Evolutionary conservation across 2,797 vertebrate species (phyloP).

Genomic region (Betta splendens): DNA sequence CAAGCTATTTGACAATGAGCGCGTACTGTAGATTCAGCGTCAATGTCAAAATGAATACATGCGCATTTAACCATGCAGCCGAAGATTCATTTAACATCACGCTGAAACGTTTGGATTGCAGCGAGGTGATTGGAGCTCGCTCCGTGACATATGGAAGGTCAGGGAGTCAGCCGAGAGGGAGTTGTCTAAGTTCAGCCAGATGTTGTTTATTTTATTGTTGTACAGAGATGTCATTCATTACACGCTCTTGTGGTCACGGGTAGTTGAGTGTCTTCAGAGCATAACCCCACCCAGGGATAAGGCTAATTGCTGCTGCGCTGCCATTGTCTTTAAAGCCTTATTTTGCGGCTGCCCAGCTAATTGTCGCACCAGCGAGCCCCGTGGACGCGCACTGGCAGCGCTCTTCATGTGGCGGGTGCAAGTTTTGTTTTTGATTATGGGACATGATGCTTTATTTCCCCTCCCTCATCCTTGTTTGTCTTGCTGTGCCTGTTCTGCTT

Average conservation of each 20-base stretch:
- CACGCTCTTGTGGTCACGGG: slow-evolving; percentile 52
- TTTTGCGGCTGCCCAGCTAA: slow-evolving; percentile 72
- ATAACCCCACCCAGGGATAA: slow-evolving; percentile 64
- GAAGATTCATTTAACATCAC: no score
- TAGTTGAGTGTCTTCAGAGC: slow-evolving; percentile 57
- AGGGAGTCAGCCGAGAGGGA: slow-evolving; percentile 51
- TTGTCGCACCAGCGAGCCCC: slow-evolving; percentile 64
- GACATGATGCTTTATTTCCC: slow-evolving; percentile 71
- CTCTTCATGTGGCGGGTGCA: slow-evolving; percentile 73
- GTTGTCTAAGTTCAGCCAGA: slow-evolving; percentile 49
- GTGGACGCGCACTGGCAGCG: slow-evolving; percentile 61
- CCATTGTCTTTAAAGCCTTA: slow-evolving; percentile 74
- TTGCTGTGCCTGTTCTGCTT: slow-evolving; percentile 50
- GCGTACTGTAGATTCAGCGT: neutral
- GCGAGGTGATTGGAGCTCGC: neutral
- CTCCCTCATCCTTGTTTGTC: slow-evolving; percentile 52
- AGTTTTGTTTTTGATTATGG: slow-evolving; percentile 77
- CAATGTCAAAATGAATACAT: neutral
- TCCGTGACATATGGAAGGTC: slow-evolving; percentile 34
- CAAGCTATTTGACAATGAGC: neutral
- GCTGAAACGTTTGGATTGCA: slow-evolving; percentile 7
- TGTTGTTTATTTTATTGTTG: slow-evolving; percentile 74
- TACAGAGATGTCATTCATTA: slow-evolving; percentile 70
- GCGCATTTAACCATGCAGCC: no score
- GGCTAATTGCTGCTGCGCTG: slow-evolving; percentile 69